phyloP scores from a whole-genome alignment of 2,113 vertebrate species.

The Xiphophorus couchianus region DNA sequence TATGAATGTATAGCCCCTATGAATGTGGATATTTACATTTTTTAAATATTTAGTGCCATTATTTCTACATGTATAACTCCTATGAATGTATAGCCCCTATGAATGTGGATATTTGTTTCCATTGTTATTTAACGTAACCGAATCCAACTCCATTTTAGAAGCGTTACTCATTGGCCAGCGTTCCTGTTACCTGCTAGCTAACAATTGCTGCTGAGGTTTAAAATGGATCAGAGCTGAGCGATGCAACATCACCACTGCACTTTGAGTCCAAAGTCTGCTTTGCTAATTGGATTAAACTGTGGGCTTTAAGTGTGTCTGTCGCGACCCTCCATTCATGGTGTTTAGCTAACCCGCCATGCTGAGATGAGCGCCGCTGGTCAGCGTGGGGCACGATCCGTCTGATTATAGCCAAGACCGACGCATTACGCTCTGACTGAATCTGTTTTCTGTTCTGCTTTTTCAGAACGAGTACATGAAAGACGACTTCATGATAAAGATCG shows the following conservation, averaged over 20 bases:
- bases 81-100: neutral
- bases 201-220: neutral
- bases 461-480: slow-evolving; percentile 99
- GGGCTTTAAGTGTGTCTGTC: slow-evolving; percentile 43
- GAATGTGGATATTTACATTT: too few species aligned
- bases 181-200: neutral
- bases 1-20: neutral
- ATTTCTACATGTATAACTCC: neutral
- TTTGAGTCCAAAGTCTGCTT: slow-evolving; percentile 52
- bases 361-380: slow-evolving; percentile 14
- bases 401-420: neutral
- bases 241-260: slow-evolving; percentile 15
- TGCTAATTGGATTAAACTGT: slow-evolving; percentile 65
- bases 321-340: slow-evolving; percentile 47
- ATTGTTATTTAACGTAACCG: neutral
- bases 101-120: neutral
- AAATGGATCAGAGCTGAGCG: slow-evolving; percentile 30
- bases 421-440: neutral
- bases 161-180: neutral
- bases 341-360: neutral
- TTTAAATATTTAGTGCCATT: neutral
- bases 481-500: slow-evolving; percentile 98
- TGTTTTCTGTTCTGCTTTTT: slow-evolving; percentile 33
- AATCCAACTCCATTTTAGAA: neutral
- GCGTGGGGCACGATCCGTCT: neutral